Base-by-base conservation (phyloP, 2,888 invertebrate genomes). In the Rhingia rostrata region DNA sequence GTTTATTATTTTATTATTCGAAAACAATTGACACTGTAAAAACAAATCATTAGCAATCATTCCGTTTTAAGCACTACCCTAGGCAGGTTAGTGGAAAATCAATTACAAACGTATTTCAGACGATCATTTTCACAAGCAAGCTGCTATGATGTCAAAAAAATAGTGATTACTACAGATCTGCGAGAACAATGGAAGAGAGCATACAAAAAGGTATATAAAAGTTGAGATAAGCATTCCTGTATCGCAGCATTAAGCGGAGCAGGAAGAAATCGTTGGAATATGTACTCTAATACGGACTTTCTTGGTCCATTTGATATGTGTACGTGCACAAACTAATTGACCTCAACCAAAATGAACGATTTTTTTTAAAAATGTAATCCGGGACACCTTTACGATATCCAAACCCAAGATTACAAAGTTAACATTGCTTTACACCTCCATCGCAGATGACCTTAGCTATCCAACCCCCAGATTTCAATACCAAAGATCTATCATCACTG, bases 191-290 rank as follows among this genome's bases (percentile, higher is more conserved):
- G 90, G 89, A 35, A 88, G 88, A 0, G 87, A 88, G 0, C 54
- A 91, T 7, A 90, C 89, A 5, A 89, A 90, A 82, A 87, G 88
- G 39, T 89, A 91, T 56, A 89, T 90, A 33, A n/a, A n/a, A n/a
- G 86, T 89, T 6, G 88, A 87, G 9, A 88, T 89, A 73, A 90
- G 86, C 75, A 88, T 91, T 66, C 90, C 90, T 12, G 88, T 90
- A 47, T 90, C 90, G 6, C 91, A 90, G 80, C 88, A 90, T 14
- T 86, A 90, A 6, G 49, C 74, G 5, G 39, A n/a, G n/a, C 89
- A 90, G 77, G 89, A 89, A 35, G 90, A 91, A 85, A 88, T 91
- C 4, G 88, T 91, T 33, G 91, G 91, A 22, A 88, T 91, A 47
- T 88, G 89, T 0, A 88, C 0, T 86, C 86, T 6, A 91, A 91